Evolutionary conservation across 1,140 invertebrate genomes (phyloP).

Genomic region (Danaus melanippus): DNA sequence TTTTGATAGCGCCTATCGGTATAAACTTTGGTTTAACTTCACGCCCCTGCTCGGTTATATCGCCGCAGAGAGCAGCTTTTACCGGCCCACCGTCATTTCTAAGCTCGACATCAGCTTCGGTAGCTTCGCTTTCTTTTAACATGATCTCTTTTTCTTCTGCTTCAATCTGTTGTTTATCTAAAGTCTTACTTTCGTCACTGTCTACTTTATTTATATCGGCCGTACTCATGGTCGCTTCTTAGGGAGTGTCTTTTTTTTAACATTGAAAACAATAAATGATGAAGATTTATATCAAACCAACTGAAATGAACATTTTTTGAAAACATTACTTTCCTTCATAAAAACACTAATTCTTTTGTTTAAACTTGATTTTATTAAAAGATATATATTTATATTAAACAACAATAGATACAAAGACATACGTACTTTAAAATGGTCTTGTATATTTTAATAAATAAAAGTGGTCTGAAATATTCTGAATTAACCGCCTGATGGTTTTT

Average conservation of each 20-base stretch:
- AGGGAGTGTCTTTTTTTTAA: constrained; percentile 1
- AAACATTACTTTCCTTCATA: not conserved
- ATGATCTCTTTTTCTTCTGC: constrained; percentile 82
- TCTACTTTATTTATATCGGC: constrained; percentile 54
- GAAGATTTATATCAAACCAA: not conserved
- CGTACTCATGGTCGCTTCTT: constrained; percentile 39
- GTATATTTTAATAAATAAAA: constrained; percentile 1
- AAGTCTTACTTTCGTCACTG: constrained; percentile 71
- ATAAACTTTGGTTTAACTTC: constrained; percentile 85
- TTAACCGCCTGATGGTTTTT: too few relatives aligned
- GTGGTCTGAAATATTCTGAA: too few relatives aligned
- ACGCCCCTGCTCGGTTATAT: constrained; percentile 76
- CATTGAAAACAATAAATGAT: constrained; percentile 11
- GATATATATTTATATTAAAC: too few relatives aligned
- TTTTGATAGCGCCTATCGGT: constrained; percentile 86
- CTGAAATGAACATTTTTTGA: not conserved
- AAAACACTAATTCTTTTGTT: not conserved
- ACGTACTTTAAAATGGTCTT: too few relatives aligned
- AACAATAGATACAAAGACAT: too few relatives aligned
- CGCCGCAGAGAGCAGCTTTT: constrained; percentile 66
- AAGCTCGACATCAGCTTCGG: constrained; percentile 43
- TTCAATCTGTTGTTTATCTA: constrained; percentile 81
- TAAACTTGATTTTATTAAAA: too few relatives aligned
- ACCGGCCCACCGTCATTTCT: constrained; percentile 72
- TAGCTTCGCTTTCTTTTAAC: constrained; percentile 75